Conservation (phyloP, 2,113 vertebrate genomes). For the Ptilonorhynchus violaceus region DNA sequence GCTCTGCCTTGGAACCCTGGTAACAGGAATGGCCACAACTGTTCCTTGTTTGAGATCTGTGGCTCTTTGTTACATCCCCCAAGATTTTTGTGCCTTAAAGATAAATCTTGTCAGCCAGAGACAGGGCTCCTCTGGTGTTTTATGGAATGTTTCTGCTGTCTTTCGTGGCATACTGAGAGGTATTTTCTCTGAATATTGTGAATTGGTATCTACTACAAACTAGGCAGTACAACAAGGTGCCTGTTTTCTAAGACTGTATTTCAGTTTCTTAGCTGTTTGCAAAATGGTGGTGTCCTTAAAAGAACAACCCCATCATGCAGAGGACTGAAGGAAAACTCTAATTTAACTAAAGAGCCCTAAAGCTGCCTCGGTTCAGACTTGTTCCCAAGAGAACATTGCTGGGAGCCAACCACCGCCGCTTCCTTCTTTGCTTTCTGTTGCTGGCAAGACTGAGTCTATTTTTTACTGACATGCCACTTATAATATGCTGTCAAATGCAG, state of each 20-base stretch:
- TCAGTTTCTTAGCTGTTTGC: background rate
- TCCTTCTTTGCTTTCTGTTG: slow-evolving; percentile 12
- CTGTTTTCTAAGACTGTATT: background rate
- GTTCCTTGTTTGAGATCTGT: background rate
- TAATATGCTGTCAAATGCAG: slow-evolving; percentile 44
- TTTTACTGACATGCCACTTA: slow-evolving; percentile 51
- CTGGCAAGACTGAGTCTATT: slow-evolving; percentile 39
- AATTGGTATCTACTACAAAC: background rate
- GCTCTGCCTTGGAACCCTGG: background rate
- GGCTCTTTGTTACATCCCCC: background rate
- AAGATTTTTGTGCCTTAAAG: background rate
- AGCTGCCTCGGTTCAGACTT: slow-evolving; percentile 53
- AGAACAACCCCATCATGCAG: background rate
- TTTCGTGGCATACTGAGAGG: background rate
- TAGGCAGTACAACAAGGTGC: background rate
- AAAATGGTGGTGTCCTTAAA: slow-evolving; percentile 35
- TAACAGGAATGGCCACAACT: rapidly evolving
- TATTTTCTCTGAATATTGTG: background rate
- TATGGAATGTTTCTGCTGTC: background rate
- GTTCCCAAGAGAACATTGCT: slow-evolving; percentile 49
- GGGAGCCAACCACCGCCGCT: background rate
- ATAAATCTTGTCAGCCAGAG: background rate
- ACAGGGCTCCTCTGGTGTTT: background rate
- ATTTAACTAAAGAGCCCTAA: slow-evolving; percentile 46
- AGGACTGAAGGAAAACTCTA: slow-evolving; percentile 26